These are phyloP conservation scores for Schizopygopsis pylzovi DNA, from an alignment of 2,797 vertebrate genomes.

Conservation along the genomic window DNA sequence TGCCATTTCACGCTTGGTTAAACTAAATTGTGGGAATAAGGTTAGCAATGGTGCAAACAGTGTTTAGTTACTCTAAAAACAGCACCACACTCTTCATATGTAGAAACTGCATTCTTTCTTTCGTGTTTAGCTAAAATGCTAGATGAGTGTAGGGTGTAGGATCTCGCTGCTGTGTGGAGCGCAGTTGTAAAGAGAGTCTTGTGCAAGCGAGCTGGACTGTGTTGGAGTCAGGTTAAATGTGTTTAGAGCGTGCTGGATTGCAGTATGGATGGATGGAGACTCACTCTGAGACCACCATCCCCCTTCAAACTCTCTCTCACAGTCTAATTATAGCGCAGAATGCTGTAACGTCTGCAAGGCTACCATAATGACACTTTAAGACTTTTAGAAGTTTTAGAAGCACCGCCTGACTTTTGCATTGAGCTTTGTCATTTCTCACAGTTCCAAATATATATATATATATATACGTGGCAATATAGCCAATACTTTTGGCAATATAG, in stretches of 20 bases:
- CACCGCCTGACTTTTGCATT: neutral
- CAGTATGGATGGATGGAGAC: neutral
- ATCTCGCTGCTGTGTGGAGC: neutral
- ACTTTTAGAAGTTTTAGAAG: neutral
- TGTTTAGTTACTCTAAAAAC: neutral
- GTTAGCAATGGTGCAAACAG: neutral
- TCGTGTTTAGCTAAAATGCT: constrained; percentile 3
- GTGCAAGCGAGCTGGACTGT: constrained; percentile 1
- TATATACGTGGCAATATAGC: too few relatives aligned
- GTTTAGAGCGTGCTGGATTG: constrained; percentile 17
- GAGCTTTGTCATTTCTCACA: neutral
- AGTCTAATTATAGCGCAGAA: constrained; percentile 54
- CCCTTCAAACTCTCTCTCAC: constrained; percentile 32
- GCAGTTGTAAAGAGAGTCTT: constrained; percentile 15
- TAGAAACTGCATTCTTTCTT: neutral
- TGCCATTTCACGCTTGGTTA: neutral
- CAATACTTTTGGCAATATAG: too few relatives aligned
- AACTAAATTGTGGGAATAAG: neutral
- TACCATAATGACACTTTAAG: constrained; percentile 16
- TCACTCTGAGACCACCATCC: constrained; percentile 36
- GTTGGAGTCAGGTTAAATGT: constrained; percentile 17
- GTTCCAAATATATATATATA: neutral
- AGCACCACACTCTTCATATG: neutral
- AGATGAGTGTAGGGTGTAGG: constrained; percentile 2
- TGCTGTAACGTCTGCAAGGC: constrained; percentile 57